Conservation (phyloP, 1,140 invertebrate genomes). For the Leptonema lineaticorne region DNA sequence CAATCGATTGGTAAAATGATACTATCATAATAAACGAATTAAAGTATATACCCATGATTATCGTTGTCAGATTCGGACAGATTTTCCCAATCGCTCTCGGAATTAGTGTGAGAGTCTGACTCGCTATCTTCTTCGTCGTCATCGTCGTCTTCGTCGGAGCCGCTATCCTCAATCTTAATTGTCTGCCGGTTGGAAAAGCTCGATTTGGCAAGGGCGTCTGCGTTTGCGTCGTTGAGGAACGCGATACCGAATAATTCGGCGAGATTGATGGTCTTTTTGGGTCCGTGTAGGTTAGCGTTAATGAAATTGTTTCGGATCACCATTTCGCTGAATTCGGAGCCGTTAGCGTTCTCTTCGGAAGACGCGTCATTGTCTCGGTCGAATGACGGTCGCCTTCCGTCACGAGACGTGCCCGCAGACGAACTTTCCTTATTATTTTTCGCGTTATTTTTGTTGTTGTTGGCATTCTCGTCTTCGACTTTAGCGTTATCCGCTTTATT, state of each 20-base stretch:
- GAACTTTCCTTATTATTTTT: background rate
- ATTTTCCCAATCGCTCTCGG: conserved; percentile 43
- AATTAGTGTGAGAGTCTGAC: conserved; percentile 44
- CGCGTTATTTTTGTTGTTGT: background rate
- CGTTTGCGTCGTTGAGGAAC: too few relatives aligned
- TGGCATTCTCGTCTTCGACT: background rate
- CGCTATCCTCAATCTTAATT: conserved; percentile 37
- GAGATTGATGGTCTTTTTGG: conserved; percentile 33
- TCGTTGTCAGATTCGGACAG: conserved; percentile 30
- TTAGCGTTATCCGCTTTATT: background rate
- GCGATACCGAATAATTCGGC: conserved; percentile 33
- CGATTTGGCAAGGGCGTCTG: background rate
- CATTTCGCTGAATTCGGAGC: conserved; percentile 50
- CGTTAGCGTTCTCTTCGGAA: background rate
- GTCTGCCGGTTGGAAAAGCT: background rate
- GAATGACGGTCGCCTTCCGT: too few relatives aligned
- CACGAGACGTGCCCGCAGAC: background rate
- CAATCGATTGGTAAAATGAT: too few relatives aligned
- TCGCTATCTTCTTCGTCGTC: conserved; percentile 46
- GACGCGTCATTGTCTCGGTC: background rate
- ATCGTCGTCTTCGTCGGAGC: conserved; percentile 44
- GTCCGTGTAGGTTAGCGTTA: conserved; percentile 53
- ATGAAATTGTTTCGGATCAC: conserved; percentile 55
- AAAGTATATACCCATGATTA: conserved; percentile 32
- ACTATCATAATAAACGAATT: too few relatives aligned